phyloP scores from a whole-genome alignment of 2,113 vertebrate species.

The Thymallus thymallus region DNA sequence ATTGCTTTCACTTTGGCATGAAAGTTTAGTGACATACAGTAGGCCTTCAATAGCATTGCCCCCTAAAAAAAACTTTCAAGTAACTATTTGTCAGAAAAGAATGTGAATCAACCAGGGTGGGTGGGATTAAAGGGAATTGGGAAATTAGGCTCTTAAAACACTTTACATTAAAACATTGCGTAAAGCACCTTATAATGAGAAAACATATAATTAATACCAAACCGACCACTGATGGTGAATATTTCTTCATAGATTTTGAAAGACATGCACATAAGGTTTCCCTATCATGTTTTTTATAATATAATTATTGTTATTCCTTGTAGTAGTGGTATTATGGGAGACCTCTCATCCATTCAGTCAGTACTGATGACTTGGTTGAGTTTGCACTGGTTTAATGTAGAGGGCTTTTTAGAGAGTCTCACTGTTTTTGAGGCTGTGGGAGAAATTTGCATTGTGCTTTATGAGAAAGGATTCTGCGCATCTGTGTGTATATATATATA shows the following conservation, averaged over 20 bases:
- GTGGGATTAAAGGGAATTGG: conserved; percentile 50
- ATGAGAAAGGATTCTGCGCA: conserved; percentile 56
- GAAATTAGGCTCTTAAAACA: conserved; percentile 62
- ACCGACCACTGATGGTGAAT: conserved; percentile 71
- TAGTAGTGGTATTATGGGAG: conserved; percentile 51
- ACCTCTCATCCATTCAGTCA: conserved; percentile 49
- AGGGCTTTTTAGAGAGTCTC: conserved; percentile 51
- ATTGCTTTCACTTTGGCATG: conserved; percentile 46
- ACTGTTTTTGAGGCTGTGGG: conserved; percentile 55
- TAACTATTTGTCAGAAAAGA: conserved; percentile 56
- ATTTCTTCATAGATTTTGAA: conserved; percentile 52
- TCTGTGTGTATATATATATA: conserved; percentile 61
- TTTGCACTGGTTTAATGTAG: conserved; percentile 66
- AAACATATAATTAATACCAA: conserved; percentile 66
- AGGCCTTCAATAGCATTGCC: conserved; percentile 55
- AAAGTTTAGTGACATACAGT: conserved; percentile 55
- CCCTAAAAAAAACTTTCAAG: conserved; percentile 27
- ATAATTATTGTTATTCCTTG: conserved; percentile 50
- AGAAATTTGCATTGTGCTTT: conserved; percentile 57
- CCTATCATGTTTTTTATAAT: conserved; percentile 54
- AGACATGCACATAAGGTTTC: conserved; percentile 69
- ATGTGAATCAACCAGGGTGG: conserved; percentile 63
- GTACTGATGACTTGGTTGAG: conserved; percentile 46
- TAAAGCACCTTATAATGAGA: conserved; percentile 76
- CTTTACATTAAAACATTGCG: conserved; percentile 51